Percentiles rank a stretch among this genome's conserved stretches.
Conservation (phyloP, 2,888 invertebrate genomes). For the Athripsodes cinereus region DNA sequence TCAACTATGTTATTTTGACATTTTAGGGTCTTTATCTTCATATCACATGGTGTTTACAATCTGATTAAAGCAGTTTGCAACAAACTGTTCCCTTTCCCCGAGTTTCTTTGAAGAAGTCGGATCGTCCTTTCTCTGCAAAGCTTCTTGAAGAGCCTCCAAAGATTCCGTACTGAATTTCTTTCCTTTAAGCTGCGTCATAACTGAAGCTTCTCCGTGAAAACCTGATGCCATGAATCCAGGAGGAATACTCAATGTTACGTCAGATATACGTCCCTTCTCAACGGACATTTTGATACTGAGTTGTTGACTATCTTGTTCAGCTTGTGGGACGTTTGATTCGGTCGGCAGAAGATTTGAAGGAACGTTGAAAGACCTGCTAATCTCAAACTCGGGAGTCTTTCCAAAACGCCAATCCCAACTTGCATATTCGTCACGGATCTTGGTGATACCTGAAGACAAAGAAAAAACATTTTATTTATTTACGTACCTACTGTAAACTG, state of each 20-base stretch:
- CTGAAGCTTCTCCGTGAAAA: slow-evolving; percentile 58
- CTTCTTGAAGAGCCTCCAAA: slow-evolving; percentile 52
- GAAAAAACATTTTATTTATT: not conserved
- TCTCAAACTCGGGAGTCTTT: slow-evolving; percentile 77
- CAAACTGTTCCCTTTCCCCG: slow-evolving; percentile 55
- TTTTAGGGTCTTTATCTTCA: slow-evolving; percentile 35
- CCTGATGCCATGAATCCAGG: slow-evolving; percentile 54
- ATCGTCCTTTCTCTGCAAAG: slow-evolving; percentile 37
- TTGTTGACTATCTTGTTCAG: slow-evolving; percentile 36
- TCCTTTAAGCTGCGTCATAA: slow-evolving; percentile 59
- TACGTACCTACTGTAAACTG: not conserved
- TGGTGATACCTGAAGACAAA: slow-evolving; percentile 55
- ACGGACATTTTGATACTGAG: slow-evolving; percentile 59
- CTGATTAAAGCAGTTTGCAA: slow-evolving; percentile 57
- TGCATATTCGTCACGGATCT: slow-evolving; percentile 60
- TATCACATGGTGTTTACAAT: slow-evolving; percentile 50
- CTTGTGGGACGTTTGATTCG: slow-evolving; percentile 28
- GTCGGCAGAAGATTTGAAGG: slow-evolving; percentile 48
- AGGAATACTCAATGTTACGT: slow-evolving; percentile 60
- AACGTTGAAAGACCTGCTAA: slow-evolving; percentile 59
- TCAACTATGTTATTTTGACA: not conserved
- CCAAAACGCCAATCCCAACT: slow-evolving; percentile 89
- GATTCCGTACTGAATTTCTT: slow-evolving; percentile 60
- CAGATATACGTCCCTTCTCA: slow-evolving; percentile 57
- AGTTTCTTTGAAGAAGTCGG: slow-evolving; percentile 36